Evolutionary conservation across 1,140 invertebrate genomes (phyloP).

Genomic region (Agraylea sexmaculata): DNA sequence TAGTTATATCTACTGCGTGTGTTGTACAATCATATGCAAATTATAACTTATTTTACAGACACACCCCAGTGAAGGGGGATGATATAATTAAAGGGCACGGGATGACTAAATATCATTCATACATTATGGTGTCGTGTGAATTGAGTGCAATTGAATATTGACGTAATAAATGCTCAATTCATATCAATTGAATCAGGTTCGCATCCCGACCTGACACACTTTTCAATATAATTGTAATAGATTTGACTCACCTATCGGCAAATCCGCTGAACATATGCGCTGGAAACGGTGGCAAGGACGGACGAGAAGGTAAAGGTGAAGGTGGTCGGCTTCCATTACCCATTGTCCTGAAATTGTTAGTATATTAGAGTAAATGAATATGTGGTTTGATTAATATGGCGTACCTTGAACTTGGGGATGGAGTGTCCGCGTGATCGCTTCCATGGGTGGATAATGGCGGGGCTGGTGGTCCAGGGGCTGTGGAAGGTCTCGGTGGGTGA

Average conservation of each 20-base stretch:
- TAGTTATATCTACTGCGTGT: too few relatives aligned
- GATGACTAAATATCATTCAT: too few relatives aligned
- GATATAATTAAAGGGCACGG: too few relatives aligned
- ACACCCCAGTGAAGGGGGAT: too few relatives aligned
- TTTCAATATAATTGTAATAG: too few relatives aligned
- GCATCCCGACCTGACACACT: too few relatives aligned
- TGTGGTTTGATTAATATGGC: not conserved
- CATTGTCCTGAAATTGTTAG: slow-evolving; percentile 15
- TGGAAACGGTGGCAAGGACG: slow-evolving; percentile 18
- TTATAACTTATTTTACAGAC: too few relatives aligned
- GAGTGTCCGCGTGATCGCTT: slow-evolving; percentile 17
- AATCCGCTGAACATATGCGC: slow-evolving; percentile 21
- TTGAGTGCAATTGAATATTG: too few relatives aligned
- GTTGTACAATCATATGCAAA: too few relatives aligned
- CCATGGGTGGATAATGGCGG: slow-evolving; percentile 11
- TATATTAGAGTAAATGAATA: not conserved
- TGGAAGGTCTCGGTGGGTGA: not conserved
- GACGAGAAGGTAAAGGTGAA: slow-evolving; percentile 12
- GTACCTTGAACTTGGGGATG: slow-evolving; percentile 19
- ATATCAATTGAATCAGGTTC: too few relatives aligned
- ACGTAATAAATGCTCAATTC: too few relatives aligned
- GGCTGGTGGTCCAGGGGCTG: slow-evolving; percentile 10
- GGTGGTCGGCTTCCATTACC: slow-evolving; percentile 16
- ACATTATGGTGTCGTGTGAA: too few relatives aligned
- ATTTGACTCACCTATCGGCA: slow-evolving; percentile 20